Base-by-base conservation (phyloP, 2,113 vertebrate species). In the Murina feae region DNA sequence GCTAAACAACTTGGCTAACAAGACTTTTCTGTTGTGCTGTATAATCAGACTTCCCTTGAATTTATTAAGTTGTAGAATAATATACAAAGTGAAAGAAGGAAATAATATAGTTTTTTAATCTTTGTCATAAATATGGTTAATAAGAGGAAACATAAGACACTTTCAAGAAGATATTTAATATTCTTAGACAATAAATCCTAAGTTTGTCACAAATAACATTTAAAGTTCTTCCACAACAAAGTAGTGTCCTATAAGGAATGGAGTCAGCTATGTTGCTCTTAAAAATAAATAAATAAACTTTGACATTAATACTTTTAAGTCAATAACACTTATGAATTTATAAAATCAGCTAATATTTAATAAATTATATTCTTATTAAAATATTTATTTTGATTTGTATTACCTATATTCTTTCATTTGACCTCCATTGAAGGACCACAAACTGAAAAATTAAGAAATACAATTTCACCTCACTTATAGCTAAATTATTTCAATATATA, bases 361-460 rank as follows among this genome's bases (percentile, higher is more conserved):
- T 82, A 20, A 95, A 78, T 32, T 79, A 25, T 60, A 16, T 28
- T 60, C 10, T 39, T 89, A 66, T 13, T 79, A 42, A 95, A 53
- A 1, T 49, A 6, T 11, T 83, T 92, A 42, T 89, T 8, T 88
- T 1, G 1, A 18, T 83, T 93, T 69, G 72, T 89, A 76, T n/a
- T 76, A 95, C 30, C 74, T 94, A 20, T 23, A 87, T 28, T 0
- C 95, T 80, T 95, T 80, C 6, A 25, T 49, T 39, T 58, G 39
- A 2, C 69, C 78, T 80, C n/a, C 74, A 47, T 1, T 95, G 83
- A 93, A 97, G 90, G 30, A 75, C 12, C 49, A 96, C 95, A 32
- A 12, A 25, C 11, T 87, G 17, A 75, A 68, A 25, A 60, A 65
- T 76, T 5, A 78, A 51, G 18, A 51, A 69, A 4, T 17, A 63